Conservation (phyloP, 2,888 invertebrate genomes). For the Oegoconia quadripuncta region DNA sequence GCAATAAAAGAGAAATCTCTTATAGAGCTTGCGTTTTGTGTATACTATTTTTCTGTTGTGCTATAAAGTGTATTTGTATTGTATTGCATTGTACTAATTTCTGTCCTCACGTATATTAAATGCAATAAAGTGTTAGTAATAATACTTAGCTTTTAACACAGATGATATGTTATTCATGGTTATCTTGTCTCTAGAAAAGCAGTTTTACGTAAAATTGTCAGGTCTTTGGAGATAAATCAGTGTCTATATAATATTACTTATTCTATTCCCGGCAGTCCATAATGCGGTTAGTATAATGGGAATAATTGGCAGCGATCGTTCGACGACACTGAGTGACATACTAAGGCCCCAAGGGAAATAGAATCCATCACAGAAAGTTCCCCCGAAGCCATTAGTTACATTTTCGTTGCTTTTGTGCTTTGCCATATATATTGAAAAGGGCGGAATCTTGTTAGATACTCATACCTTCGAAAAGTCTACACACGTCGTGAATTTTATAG, state of each 20-base stretch:
- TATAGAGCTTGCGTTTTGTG: too few species aligned
- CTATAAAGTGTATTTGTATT: too few species aligned
- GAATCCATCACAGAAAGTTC: conserved; percentile 45
- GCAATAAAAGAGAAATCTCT: too few species aligned
- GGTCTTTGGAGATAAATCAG: conserved; percentile 9
- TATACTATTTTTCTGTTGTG: too few species aligned
- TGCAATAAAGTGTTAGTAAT: too few species aligned
- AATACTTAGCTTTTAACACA: too few species aligned
- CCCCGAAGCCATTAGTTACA: conserved; percentile 33
- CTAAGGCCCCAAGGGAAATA: conserved; percentile 30
- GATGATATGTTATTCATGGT: too few species aligned
- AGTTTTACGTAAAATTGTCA: not conserved
- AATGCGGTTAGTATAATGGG: conserved; percentile 22
- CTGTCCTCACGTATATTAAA: too few species aligned
- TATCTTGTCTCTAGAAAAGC: not conserved
- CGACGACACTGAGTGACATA: conserved; percentile 46
- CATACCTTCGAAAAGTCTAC: too few species aligned
- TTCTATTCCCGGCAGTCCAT: conserved; percentile 11
- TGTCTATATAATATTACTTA: conserved; percentile 6
- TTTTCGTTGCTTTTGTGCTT: conserved; percentile 34
- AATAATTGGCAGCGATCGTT: conserved; percentile 30
- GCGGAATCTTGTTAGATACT: conserved; percentile 20
- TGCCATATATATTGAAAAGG: conserved; percentile 36
- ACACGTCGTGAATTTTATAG: too few species aligned
- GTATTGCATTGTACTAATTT: too few species aligned